Base-by-base conservation (phyloP, 1,140 invertebrate genomes). In the Sycobia sp. region DNA sequence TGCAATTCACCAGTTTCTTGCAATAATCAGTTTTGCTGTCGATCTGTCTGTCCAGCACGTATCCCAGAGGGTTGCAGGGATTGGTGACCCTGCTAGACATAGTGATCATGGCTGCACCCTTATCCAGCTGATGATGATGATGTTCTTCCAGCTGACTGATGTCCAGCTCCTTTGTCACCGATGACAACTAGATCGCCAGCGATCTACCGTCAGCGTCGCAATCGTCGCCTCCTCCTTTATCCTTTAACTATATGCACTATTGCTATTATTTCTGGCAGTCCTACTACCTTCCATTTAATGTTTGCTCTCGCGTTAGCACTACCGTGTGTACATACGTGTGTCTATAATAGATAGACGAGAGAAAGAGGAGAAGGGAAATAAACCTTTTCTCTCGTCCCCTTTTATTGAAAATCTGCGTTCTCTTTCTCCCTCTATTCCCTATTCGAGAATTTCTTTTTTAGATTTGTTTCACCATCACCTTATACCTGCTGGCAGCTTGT, bases 1-100 rank as follows among this genome's bases (percentile, higher is more conserved):
- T 85, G 51, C 87, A 84, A 66, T 84, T 83, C 67, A 90, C 86
- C 29, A 91, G 81, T 44, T 83, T 78, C 65, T 83, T 81, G 69
- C 80, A 82, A 62, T 84, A 77, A 65, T 80, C 64, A 62, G 80
- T 53, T 61, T 73, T 77, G 61, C 82, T 76, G 66, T 82, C 76
- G 62, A 83, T 84, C 70, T 85, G 81, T 71, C 84, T 78, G 11
- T 78, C 72, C n/a, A 84, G 49, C 25, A 85, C 54, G 67, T 81
- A 86, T 25, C 75, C 71, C 43, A 85, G 63, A 13, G 83, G 83
- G 72, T 81, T 86, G 57, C 78, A 76, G 14, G 71, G 39, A 41
- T 43, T 8, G 1, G 4, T 25, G 8, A 29, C 18, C 13, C 0
- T 27, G 2, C 8, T 46, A 4, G 32, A 47, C 1, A 10, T 55